These are phyloP conservation scores for Chauna torquata DNA, from an alignment of 2,113 vertebrate genomes.

Conservation along the genomic window DNA sequence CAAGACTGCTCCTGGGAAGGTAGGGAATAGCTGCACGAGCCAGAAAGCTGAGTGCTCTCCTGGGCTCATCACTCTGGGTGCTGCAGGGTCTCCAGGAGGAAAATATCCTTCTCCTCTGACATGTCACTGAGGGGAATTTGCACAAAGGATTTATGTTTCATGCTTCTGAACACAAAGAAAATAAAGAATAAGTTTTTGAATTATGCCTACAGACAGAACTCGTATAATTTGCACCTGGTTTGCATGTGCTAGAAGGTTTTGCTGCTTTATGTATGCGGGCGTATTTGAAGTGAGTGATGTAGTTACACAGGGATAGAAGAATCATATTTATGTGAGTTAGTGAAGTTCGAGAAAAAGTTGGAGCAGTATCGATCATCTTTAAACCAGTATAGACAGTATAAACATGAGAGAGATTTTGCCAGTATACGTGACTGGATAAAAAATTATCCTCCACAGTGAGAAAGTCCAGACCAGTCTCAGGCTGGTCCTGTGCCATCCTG, in stretches of 20 bases:
- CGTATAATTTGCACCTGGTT: background rate
- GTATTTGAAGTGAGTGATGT: background rate
- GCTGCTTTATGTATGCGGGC: background rate
- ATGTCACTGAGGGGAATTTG: background rate
- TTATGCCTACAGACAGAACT: background rate
- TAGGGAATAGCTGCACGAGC: background rate
- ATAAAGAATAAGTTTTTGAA: background rate
- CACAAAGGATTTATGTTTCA: background rate
- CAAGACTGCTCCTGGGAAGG: background rate
- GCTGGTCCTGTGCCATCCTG: background rate
- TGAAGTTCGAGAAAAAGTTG: background rate
- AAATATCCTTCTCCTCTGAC: background rate
- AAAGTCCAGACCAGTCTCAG: background rate
- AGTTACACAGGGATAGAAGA: background rate
- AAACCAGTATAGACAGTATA: too few species aligned
- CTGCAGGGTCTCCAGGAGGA: background rate
- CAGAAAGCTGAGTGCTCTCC: background rate
- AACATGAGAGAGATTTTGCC: background rate
- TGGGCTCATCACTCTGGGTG: background rate
- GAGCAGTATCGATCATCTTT: background rate
- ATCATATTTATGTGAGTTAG: background rate
- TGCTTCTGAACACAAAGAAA: background rate
- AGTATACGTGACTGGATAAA: background rate
- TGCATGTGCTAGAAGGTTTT: background rate
- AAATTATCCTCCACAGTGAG: background rate